Evolutionary conservation across 2,888 invertebrate genomes (phyloP), one percentile per base, ranked within the genome.

Genomic region (Thalpophila matura): DNA sequence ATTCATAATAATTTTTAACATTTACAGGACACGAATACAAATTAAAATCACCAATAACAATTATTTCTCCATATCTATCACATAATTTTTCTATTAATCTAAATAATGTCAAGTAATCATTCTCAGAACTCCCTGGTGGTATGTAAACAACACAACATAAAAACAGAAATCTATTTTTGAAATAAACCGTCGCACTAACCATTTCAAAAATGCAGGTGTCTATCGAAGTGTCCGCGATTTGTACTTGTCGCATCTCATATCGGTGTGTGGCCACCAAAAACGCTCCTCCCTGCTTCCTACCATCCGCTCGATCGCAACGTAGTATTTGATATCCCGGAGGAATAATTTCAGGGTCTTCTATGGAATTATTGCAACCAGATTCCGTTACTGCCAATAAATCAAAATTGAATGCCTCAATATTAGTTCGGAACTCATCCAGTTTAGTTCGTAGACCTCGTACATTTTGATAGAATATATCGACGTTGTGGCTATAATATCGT

Each of bases 221-320:
- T 35, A 49, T 49, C 35, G 49, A 24, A 6, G 35, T n/a, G 2
- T 18, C 49, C 7, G 26, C 3, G 14, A 43, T 16, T 3, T 3
- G 43, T 12, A 49, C 16, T 16, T 49, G 35, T 20, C 38, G 37
- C 27, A 50, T 27, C 38, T 50, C 50, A 2, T 2, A 49, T 0
- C 49, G 49, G 49, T 49, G 49, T 37, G 49, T 49, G 33, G 49
- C 49, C 49, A 49, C 49, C 0, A 47, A 3, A n/a, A 33, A 22
- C 33, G 33, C n/a, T n/a, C 47, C n/a, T n/a, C n/a, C n/a, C n/a
- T n/a, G n/a, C n/a, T n/a, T n/a, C n/a, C n/a, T n/a, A n/a, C n/a
- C n/a, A 18, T 47, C 47, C 33, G 33, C 47, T 47, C 47, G 31
- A 14, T 47, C 47, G 3, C 47, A 47, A 22, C 47, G 33, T 47